These are phyloP conservation scores for Catamblyrhynchus diadema DNA, from an alignment of 2,797 vertebrate species.

Conservation along the genomic window DNA sequence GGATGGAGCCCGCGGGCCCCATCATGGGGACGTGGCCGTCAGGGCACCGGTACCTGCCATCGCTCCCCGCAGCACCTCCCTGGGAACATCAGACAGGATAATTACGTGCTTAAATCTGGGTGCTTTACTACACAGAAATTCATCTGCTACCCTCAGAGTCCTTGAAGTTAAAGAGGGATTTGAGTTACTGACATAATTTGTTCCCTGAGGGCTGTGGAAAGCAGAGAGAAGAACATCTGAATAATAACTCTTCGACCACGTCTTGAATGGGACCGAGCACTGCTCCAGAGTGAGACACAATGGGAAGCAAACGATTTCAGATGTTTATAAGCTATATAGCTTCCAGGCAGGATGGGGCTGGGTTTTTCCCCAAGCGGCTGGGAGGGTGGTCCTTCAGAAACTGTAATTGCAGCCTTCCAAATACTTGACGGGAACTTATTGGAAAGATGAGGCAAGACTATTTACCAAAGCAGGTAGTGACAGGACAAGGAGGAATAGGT, in stretches of 20 bases:
- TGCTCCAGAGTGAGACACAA: background rate
- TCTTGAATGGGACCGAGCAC: accelerated
- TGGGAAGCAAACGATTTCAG: background rate
- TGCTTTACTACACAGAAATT: background rate
- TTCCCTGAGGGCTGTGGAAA: slow-evolving; percentile 1
- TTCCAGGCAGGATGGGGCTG: background rate
- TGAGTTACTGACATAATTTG: slow-evolving; percentile 19
- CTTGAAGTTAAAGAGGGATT: slow-evolving; percentile 35
- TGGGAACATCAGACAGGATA: background rate
- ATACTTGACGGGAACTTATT: background rate
- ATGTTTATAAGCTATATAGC: background rate
- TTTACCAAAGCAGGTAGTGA: background rate
- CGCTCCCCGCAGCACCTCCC: background rate
- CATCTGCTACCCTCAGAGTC: background rate
- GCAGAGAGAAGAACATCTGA: background rate
- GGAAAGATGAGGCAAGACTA: background rate
- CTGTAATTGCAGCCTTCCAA: background rate
- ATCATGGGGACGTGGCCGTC: background rate
- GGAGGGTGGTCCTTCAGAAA: background rate
- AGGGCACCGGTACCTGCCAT: background rate
- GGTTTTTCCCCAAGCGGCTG: background rate
- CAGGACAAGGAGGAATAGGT: background rate
- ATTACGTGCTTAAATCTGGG: slow-evolving; percentile 23
- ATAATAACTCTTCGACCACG: background rate
- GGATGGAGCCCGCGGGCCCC: background rate